Evolutionary conservation across 2,888 invertebrate species (phyloP), one percentile per base, ranked within the genome.

Genomic region (Thyatira batis): DNA sequence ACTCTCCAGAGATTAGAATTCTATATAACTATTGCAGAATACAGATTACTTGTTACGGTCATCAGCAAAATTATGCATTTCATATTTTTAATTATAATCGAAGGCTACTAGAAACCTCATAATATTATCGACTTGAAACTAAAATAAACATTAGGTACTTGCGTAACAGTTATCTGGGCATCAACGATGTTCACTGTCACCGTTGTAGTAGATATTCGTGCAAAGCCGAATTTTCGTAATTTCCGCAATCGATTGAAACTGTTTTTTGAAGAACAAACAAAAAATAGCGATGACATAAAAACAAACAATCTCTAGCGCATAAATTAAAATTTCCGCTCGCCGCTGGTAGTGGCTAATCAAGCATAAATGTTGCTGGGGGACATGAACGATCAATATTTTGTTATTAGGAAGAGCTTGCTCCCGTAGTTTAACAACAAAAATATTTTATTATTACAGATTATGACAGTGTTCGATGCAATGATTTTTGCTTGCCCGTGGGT

Each of bases 241-340:
- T 87, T 89, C 88, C 86, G 84, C 78, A 71, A 80, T 79, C 77
- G 71, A 76, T 76, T 74, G 71, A 75, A 79, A 67, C 60, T 69
- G 73, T 81, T 87, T 84, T 85, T 87, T 85, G 74, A 74, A 58
- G 58, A 60, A 76, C 76, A 87, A 86, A 88, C 76, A 87, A 86
- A 88, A 90, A 88, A 60, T 78, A 70, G 63, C 75, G 78, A 80
- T 80, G 77, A 78, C 71, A 85, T 82, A 89, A 90, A 90, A 90
- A 89, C 86, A 89, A 87, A 89, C 84, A 87, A 84, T 86, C 84
- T 85, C 75, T 75, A 78, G 81, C 80, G 86, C 86, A 88, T 89
- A 92, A 91, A 92, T 90, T 89, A 89, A 91, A 89, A 90, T 92
- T 87, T 90, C 91, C 90, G 89, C 84, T 86, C 78, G 77, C 71